These are phyloP conservation scores for Dromococcyx pavoninus DNA, from an alignment of 2,797 vertebrate species.

Conservation along the genomic window DNA sequence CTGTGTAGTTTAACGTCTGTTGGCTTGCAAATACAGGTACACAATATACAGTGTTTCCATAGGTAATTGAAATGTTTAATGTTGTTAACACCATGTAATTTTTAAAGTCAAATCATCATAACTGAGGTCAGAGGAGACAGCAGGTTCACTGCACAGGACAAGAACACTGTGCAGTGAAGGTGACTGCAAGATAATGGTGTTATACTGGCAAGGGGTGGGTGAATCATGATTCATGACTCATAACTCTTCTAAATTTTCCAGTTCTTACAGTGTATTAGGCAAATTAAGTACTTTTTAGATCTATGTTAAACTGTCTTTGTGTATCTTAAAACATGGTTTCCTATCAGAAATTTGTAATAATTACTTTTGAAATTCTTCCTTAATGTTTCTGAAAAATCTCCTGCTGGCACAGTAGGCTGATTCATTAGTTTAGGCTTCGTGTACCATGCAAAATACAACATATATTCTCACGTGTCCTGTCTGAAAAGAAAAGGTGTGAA, in stretches of 20 bases:
- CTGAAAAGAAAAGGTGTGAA: background rate
- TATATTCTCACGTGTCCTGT: background rate
- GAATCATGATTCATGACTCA: background rate
- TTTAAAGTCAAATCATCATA: background rate
- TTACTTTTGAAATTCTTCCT: background rate
- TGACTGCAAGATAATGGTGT: rapidly evolving
- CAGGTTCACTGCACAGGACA: background rate
- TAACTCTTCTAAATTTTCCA: background rate
- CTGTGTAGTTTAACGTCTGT: background rate
- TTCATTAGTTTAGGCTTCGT: background rate
- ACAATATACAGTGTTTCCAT: background rate
- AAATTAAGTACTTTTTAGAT: background rate
- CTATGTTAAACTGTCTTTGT: background rate
- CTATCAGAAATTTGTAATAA: background rate
- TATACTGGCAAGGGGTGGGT: background rate
- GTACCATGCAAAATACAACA: background rate
- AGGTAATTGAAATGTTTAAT: background rate
- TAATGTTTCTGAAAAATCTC: background rate
- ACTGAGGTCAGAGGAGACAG: background rate
- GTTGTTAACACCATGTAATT: background rate
- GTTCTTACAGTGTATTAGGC: background rate
- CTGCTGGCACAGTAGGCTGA: background rate
- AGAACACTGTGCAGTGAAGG: too few species aligned
- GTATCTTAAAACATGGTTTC: background rate
- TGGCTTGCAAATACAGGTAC: background rate